These are phyloP conservation scores for Tringa solitaria DNA, from an alignment of 2,113 vertebrate genomes.

Conservation along the genomic window DNA sequence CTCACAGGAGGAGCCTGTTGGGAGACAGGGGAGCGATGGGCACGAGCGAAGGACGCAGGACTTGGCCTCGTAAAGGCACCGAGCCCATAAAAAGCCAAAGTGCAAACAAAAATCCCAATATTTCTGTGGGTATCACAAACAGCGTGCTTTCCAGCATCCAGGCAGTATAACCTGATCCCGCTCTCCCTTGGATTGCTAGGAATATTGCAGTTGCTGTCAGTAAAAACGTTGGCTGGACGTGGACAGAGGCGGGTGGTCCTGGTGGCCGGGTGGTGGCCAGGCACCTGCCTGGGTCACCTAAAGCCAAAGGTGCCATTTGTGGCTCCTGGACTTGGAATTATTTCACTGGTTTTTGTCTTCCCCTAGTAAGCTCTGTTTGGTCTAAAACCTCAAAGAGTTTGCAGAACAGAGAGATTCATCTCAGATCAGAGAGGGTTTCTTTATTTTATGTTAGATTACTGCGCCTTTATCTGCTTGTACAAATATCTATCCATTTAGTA, in stretches of 20 bases:
- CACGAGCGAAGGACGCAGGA: not conserved
- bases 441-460: not conserved
- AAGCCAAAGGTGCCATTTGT: not conserved
- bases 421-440: not conserved
- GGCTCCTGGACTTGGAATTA: not conserved
- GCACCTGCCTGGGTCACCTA: not conserved
- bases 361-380: not conserved
- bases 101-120: not conserved
- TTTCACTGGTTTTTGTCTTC: not conserved
- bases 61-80: not conserved
- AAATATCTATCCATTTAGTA: not conserved
- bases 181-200: not conserved
- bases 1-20: not conserved
- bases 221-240: not conserved
- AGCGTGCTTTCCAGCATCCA: not conserved
- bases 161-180: not conserved
- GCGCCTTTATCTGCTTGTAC: not conserved
- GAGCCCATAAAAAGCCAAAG: not conserved
- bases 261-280: not conserved
- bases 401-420: not conserved
- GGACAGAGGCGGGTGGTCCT: not conserved
- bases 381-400: constrained; percentile 8
- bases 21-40: not conserved
- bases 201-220: not conserved
- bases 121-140: not conserved